Evolutionary conservation across 2,888 invertebrate genomes (phyloP), one percentile per base, ranked within the genome.

Genomic region (Chrysomela aeneicollis): DNA sequence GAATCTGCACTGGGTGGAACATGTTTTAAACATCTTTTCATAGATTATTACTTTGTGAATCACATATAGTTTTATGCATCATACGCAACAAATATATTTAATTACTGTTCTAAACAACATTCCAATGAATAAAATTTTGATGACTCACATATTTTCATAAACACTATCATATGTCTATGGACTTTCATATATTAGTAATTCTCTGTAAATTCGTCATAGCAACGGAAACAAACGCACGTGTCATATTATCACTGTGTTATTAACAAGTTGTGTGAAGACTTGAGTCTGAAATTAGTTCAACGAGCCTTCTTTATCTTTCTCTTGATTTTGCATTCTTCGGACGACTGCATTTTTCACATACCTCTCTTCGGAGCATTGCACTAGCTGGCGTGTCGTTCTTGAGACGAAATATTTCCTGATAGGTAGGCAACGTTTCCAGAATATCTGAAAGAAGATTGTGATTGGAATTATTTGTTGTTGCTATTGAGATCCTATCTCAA

Each of bases 261-360:
- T 72, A 70, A 68, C 69, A 67, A 67, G 67, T 68, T 68, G 63
- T 61, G 59, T 37, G 63, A 68, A 65, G 70, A 66, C 73, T 71
- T 61, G 54, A 6, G 58, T 64, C 59, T 5, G 26, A 61, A 63
- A 67, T 66, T 68, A 62, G 68, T 65, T 67, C 72, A 54, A 70
- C 71, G 62, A 64, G 67, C 72, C 73, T 74, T 67, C 68, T 73
- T 74, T 74, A 76, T 76, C 75, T 77, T 76, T 76, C 77, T 76
- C 76, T 77, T 75, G 77, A 78, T 78, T 77, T 78, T 78, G 78
- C 78, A 78, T 78, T 78, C 78, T 78, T 78, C 72, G 74, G 76
- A 74, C 74, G 78, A 76, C 78, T 78, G 78, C 78, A 78, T 78
- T 78, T 77, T 78, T 78, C 71, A 73, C 77, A 74, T 75, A 75